Evolutionary conservation across 2,113 vertebrate species (phyloP).

Genomic region (Phrynocephalus versicolor): DNA sequence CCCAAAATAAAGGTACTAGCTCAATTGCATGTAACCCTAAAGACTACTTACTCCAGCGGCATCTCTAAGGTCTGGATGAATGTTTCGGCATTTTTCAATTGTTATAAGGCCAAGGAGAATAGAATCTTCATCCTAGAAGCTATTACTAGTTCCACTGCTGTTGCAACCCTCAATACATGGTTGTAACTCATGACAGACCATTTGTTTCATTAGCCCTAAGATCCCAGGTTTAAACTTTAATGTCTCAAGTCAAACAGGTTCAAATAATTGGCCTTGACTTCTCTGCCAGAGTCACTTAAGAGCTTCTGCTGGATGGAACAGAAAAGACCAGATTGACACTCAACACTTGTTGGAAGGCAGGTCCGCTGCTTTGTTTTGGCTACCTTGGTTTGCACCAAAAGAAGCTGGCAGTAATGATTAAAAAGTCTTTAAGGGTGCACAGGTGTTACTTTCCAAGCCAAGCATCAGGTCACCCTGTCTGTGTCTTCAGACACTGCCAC

Average conservation of each 20-base stretch:
- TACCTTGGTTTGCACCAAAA: neutral
- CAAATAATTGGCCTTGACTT: neutral
- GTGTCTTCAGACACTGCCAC: neutral
- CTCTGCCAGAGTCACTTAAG: neutral
- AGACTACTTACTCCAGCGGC: neutral
- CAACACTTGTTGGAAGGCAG: too few relatives aligned
- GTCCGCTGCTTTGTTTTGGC: too few relatives aligned
- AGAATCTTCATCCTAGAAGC: neutral
- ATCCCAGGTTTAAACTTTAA: neutral
- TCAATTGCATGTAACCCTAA: neutral
- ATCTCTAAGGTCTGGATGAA: neutral
- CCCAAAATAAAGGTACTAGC: neutral
- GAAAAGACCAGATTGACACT: neutral
- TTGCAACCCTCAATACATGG: neutral
- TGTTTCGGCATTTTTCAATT: neutral
- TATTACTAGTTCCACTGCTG: neutral
- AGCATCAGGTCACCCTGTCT: neutral
- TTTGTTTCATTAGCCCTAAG: neutral
- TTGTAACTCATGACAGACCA: neutral
- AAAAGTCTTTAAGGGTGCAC: neutral
- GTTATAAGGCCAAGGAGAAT: neutral
- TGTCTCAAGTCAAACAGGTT: neutral
- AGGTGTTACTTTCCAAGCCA: neutral
- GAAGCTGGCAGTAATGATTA: neutral
- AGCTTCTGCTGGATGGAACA: neutral